Conservation (phyloP, 2,888 invertebrate species). For the Euplagia quadripunctaria region DNA sequence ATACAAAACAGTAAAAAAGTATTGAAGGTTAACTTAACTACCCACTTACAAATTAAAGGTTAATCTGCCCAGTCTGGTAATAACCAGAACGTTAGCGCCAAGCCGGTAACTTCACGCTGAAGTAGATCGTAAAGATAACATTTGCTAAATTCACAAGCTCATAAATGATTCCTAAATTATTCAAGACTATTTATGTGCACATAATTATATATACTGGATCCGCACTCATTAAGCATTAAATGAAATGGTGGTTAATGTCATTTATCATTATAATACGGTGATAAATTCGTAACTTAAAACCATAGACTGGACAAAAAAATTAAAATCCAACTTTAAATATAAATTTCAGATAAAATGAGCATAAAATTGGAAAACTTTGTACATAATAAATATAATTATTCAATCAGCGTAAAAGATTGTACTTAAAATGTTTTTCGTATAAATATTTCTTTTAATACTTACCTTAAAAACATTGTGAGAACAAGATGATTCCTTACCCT, state of each 20-base stretch:
- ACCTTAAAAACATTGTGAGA: background rate
- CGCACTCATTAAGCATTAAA: background rate
- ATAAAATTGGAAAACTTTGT: no score
- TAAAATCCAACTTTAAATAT: background rate
- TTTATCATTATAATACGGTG: background rate
- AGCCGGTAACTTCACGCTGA: background rate
- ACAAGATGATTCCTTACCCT: background rate
- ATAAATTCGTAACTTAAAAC: background rate
- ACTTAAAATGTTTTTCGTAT: no score
- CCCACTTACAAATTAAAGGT: no score
- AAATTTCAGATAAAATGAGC: no score
- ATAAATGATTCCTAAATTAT: slow-evolving; percentile 6
- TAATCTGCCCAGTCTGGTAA: background rate
- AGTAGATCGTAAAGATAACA: background rate
- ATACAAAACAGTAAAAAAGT: no score
- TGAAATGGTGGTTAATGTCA: background rate
- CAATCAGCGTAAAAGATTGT: no score
- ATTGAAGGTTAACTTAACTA: no score
- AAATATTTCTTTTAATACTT: background rate
- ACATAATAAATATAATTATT: no score
- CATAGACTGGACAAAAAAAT: background rate
- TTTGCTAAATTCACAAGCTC: slow-evolving; percentile 13
- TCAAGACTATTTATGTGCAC: background rate
- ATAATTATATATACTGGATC: background rate
- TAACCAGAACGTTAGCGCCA: background rate